A percentile compares a stretch with the other conserved stretches of the same genome.
Evolutionary conservation across 2,113 vertebrate genomes (phyloP).

Genomic region (Tenebrosternarchus preto): DNA sequence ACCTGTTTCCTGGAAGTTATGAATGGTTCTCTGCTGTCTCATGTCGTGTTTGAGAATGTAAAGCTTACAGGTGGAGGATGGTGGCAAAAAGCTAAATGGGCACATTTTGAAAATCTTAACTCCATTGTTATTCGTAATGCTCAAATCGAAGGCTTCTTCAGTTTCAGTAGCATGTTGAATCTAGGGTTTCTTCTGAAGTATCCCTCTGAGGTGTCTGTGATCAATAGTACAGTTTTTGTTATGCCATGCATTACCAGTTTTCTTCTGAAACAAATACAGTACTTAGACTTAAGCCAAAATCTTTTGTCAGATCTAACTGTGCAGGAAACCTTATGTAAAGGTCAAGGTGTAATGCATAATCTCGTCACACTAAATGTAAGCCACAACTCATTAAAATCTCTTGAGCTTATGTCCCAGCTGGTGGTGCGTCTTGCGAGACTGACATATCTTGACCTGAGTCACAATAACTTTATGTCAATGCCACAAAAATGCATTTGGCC

Average conservation of each 20-base stretch:
- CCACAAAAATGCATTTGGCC: constrained; percentile 80
- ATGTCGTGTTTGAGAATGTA: constrained; percentile 63
- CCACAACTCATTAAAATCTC: constrained; percentile 68
- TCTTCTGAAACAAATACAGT: constrained; percentile 66
- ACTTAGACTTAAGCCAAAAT: constrained; percentile 79
- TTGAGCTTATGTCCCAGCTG: constrained; percentile 56
- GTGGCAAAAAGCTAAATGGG: neutral
- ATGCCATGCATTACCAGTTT: constrained; percentile 64
- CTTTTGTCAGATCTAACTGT: constrained; percentile 72
- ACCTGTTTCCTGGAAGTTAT: constrained; percentile 14
- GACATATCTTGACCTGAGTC: constrained; percentile 78
- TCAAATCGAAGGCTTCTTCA: constrained; percentile 48
- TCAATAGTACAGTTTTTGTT: constrained; percentile 71
- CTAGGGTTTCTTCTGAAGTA: neutral
- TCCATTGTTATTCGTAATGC: constrained; percentile 53
- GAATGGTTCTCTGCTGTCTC: constrained; percentile 52
- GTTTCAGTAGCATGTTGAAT: constrained; percentile 56
- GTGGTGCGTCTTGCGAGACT: constrained; percentile 72
- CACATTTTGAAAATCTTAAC: constrained; percentile 52
- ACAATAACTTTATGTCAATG: constrained; percentile 76
- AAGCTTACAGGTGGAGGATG: constrained; percentile 59
- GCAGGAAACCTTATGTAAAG: constrained; percentile 64
- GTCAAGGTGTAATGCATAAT: constrained; percentile 48
- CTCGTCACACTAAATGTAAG: constrained; percentile 77
- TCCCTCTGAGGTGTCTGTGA: constrained; percentile 67